Evolutionary conservation across 2,888 invertebrate species (phyloP).

Genomic region (Drosophila picticornis): DNA sequence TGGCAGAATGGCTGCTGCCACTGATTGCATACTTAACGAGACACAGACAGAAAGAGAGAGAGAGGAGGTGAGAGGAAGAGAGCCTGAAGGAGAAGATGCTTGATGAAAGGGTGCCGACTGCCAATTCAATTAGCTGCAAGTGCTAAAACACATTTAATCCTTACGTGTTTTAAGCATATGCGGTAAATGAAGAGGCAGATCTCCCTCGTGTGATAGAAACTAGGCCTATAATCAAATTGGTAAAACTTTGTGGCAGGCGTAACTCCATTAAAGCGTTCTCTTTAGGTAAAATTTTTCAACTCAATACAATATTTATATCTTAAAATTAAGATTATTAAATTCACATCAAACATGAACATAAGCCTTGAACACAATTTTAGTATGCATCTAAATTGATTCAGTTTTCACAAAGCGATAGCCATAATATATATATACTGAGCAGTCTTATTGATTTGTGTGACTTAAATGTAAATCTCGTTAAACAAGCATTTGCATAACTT

Average conservation of each 20-base stretch:
- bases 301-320: background rate
- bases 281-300: no score
- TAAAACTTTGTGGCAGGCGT: background rate
- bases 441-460: background rate
- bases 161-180: background rate
- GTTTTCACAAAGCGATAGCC: background rate
- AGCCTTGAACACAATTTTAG: background rate
- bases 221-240: background rate
- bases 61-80: no score
- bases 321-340: background rate
- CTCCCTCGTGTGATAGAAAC: no score
- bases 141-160: constrained; percentile 7
- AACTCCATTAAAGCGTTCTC: background rate
- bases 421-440: background rate
- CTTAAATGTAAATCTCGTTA: background rate
- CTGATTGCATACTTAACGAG: constrained; percentile 73
- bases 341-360: background rate
- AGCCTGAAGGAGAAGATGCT: background rate
- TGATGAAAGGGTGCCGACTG: constrained; percentile 42
- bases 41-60: background rate
- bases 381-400: background rate
- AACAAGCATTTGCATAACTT: background rate
- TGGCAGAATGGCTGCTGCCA: constrained; percentile 36
- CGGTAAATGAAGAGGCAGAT: background rate
- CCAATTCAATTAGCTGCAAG: constrained; percentile 74